phyloP scores from a whole-genome alignment of 2,797 vertebrate species.

The Cirrhinus mrigala region DNA sequence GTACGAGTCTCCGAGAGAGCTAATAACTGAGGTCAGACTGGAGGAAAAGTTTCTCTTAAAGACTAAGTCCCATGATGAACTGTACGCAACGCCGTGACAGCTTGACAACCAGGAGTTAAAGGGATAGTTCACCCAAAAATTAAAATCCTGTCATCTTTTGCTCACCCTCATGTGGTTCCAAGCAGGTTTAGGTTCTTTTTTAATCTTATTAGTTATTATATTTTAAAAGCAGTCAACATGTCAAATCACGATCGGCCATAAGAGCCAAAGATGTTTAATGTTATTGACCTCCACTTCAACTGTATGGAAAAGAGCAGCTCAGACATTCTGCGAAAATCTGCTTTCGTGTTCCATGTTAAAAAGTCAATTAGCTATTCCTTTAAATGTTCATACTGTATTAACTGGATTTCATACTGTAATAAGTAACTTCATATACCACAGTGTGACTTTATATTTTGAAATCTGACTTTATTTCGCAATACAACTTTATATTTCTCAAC shows the following conservation, averaged over 20 bases:
- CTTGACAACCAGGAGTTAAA: slow-evolving; percentile 31
- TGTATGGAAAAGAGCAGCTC: neutral
- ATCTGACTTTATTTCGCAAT: neutral
- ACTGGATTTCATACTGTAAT: neutral
- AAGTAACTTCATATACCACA: no score
- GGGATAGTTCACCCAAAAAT: slow-evolving; percentile 16
- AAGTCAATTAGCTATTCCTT: neutral
- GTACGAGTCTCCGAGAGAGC: slow-evolving; percentile 51
- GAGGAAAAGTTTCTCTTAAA: slow-evolving; percentile 16
- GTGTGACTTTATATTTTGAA: no score
- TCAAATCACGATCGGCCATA: neutral
- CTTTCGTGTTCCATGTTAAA: neutral
- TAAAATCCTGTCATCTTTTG: neutral
- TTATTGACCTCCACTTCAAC: neutral
- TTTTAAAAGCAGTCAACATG: slow-evolving; percentile 1
- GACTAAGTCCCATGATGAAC: neutral
- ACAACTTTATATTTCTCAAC: neutral
- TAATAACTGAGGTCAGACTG: slow-evolving; percentile 45
- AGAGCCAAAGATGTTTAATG: neutral
- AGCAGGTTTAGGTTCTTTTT: neutral
- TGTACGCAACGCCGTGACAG: neutral
- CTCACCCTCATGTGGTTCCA: neutral
- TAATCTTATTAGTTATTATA: neutral
- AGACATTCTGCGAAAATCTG: neutral
- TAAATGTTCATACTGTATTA: neutral